Evolutionary conservation across 1,140 invertebrate genomes (phyloP), one percentile per base, ranked within the genome.

Genomic region (Conus ventricosus): DNA sequence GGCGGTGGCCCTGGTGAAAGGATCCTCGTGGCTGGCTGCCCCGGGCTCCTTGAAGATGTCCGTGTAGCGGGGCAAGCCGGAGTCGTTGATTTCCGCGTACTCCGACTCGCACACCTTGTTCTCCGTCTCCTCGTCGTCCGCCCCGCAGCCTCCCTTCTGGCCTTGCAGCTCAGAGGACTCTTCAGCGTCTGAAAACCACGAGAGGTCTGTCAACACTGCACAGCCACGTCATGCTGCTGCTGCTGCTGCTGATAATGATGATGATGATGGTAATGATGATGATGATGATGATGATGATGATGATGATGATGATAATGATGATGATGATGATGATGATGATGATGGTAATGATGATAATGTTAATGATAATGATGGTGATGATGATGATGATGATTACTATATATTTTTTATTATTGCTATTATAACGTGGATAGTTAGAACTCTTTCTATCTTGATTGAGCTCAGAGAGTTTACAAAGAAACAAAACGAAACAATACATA

Each of bases 81-180:
- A 57, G 87, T 91, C 89, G 27, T 78, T 82, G 23, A 91, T 91
- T 27, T 91, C 90, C 5, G 89, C 90, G 80, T 91, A 91, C 60
- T 86, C 89, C 2, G 89, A 86, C 57, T 91, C 90, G 53, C 81
- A 63, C 27, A 85, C 81, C 82, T 88, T 90, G 57, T 87, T 63
- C 7, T 85, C 88, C 25, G 90, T 89, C 60, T 88, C 88, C 8
- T 84, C 87, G 83, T 25, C 54, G 23, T 5, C 13, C 54, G 6
- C 39, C 25, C 4, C 55, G 4, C 13, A 55, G 10, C 87, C 89
- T 55, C 75, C 86, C 60, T 88, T 85, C 81, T 76, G 78, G 15
- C 51, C 82, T 15, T 87, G 82, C 15, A 78, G 81, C 51, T 90
- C 84, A 17, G 80, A 80, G 23, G 83, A 83, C 60, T 90, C 89